phyloP scores from a whole-genome alignment of 2,113 vertebrate species.

The Crypturellus undulatus region DNA sequence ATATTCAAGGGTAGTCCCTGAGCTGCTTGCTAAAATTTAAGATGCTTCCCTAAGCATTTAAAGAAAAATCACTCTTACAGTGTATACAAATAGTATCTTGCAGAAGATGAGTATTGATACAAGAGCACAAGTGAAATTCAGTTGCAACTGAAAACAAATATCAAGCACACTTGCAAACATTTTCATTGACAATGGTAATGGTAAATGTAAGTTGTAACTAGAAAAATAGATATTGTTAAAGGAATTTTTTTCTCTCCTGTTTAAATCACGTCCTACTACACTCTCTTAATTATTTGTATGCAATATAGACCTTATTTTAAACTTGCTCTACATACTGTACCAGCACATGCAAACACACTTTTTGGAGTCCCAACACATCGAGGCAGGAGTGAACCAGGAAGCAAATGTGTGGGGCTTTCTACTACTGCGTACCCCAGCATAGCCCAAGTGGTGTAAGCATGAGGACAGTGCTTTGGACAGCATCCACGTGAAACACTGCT shows the following conservation, averaged over 20 bases:
- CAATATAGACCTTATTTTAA: background rate
- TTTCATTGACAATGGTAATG: background rate
- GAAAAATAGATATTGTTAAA: background rate
- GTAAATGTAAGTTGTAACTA: background rate
- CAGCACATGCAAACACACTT: too few relatives aligned
- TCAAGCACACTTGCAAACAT: background rate
- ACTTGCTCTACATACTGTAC: background rate
- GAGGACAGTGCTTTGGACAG: accelerated
- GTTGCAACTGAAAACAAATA: background rate
- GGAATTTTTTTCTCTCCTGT: accelerated
- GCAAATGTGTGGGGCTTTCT: background rate
- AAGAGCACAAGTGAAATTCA: background rate
- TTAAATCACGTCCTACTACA: background rate
- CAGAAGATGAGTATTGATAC: background rate
- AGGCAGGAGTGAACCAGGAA: background rate
- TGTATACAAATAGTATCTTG: background rate
- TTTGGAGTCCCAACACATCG: background rate
- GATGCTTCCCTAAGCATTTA: background rate
- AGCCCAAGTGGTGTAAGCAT: accelerated
- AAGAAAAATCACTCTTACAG: background rate
- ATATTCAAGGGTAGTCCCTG: background rate
- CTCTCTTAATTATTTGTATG: background rate
- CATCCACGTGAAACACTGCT: accelerated
- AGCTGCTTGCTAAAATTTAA: background rate
- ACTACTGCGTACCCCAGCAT: background rate